Evolutionary conservation across 2,113 vertebrate genomes (phyloP).

Genomic region (Aphyosemion australe): DNA sequence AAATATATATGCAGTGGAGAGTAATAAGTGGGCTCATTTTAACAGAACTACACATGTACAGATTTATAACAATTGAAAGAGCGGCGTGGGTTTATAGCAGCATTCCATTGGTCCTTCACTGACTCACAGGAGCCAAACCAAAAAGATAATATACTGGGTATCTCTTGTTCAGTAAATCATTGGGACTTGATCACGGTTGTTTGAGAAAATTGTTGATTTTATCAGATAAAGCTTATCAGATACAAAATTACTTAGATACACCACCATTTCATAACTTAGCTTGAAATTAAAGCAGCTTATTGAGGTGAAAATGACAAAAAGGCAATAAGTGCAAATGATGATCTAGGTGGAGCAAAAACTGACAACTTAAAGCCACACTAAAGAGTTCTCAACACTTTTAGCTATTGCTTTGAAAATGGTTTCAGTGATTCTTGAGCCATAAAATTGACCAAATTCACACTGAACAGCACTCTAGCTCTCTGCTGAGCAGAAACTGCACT

Average conservation of each 20-base stretch:
- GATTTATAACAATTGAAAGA: neutral
- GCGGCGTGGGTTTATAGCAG: no score
- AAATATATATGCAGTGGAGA: neutral
- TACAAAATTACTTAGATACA: neutral
- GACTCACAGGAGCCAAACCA: no score
- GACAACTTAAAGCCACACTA: no score
- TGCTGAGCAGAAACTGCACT: no score
- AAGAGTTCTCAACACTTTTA: no score
- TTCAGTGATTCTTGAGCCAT: no score
- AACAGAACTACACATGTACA: no score
- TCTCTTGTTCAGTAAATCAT: neutral
- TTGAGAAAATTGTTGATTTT: neutral
- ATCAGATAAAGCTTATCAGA: conserved; percentile 13
- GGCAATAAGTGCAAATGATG: conserved; percentile 11
- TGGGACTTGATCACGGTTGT: neutral
- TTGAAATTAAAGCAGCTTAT: conserved; percentile 19
- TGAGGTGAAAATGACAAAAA: conserved; percentile 10
- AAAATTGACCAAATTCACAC: no score
- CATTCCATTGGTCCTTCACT: no score
- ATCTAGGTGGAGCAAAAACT: conserved; percentile 11
- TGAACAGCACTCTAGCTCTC: no score
- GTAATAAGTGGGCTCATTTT: neutral
- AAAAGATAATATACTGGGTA: no score
- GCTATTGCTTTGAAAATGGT: no score
- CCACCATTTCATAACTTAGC: neutral